phyloP scores from a whole-genome alignment of 1,140 invertebrate genomes.

The Vanessa atalanta region DNA sequence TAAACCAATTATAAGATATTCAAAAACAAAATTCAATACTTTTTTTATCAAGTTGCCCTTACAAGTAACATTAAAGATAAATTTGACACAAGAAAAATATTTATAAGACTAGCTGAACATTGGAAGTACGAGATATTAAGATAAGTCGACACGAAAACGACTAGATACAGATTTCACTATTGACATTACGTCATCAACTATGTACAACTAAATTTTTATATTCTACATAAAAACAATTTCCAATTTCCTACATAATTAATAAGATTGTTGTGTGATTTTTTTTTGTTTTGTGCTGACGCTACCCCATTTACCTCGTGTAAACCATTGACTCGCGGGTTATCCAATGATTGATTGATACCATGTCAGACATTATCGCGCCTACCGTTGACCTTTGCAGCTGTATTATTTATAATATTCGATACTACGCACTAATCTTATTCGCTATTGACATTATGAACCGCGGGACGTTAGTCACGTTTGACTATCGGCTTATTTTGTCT shows the following conservation, averaged over 20 bases:
- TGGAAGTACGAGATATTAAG: no score
- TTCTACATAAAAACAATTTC: neutral
- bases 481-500: neutral
- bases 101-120: no score
- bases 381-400: conserved; percentile 37
- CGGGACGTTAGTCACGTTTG: conserved; percentile 6
- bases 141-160: no score
- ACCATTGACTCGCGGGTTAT: conserved; percentile 27
- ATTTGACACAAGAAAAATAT: no score
- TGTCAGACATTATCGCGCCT: conserved; percentile 20
- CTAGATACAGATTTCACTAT: no score
- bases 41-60: no score
- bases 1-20: no score
- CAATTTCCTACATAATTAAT: neutral
- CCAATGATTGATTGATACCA: conserved; percentile 18
- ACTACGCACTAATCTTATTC: conserved; percentile 35
- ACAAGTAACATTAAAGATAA: no score
- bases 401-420: conserved; percentile 25
- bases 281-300: conserved; percentile 1
- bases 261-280: neutral
- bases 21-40: no score
- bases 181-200: neutral
- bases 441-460: conserved; percentile 23
- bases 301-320: conserved; percentile 27
- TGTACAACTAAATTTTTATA: neutral